A percentile compares a stretch with the other conserved stretches of the same genome.
phyloP scores from a whole-genome alignment of 2,888 invertebrate genomes.

The Sylvicola cinctus region DNA sequence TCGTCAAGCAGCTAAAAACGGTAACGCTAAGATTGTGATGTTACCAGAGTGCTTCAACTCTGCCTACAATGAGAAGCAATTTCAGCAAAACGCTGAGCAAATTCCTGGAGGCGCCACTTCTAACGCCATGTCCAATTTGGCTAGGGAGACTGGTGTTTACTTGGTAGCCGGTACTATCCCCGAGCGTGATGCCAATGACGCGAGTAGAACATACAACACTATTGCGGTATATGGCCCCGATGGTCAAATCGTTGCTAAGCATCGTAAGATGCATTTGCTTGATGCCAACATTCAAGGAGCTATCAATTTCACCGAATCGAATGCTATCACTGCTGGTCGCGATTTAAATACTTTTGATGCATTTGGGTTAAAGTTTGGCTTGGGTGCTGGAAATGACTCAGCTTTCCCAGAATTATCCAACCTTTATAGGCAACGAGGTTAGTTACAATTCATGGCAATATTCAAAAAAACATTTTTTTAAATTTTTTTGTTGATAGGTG shows the following conservation, averaged over 20 bases:
- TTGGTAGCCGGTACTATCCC: conserved; percentile 84
- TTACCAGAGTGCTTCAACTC: conserved; percentile 87
- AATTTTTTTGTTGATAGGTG: no score
- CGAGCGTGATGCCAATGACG: conserved; percentile 37
- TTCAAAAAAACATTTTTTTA: no score
- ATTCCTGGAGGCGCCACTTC: conserved; percentile 64
- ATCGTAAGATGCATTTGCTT: conserved; percentile 86
- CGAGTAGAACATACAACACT: conserved; percentile 57
- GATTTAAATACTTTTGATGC: conserved; percentile 51
- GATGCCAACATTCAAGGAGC: conserved; percentile 82
- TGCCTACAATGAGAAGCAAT: conserved; percentile 77
- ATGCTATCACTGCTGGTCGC: conserved; percentile 56
- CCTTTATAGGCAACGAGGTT: conserved; percentile 38
- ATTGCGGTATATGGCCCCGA: conserved; percentile 65
- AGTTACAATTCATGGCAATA: no score
- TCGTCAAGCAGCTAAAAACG: conserved; percentile 38
- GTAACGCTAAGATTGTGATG: conserved; percentile 40
- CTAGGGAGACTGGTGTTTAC: conserved; percentile 53
- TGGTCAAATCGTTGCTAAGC: conserved; percentile 59
- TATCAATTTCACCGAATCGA: conserved; percentile 85
- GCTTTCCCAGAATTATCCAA: conserved; percentile 78
- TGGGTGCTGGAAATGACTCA: conserved; percentile 91
- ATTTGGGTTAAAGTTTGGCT: conserved; percentile 50
- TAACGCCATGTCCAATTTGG: conserved; percentile 45
- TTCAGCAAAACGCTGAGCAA: conserved; percentile 66